Percentiles rank a stretch among this genome's conserved stretches.
Evolutionary conservation across 2,113 vertebrate genomes (phyloP).

Genomic region (Heloderma charlesbogerti): DNA sequence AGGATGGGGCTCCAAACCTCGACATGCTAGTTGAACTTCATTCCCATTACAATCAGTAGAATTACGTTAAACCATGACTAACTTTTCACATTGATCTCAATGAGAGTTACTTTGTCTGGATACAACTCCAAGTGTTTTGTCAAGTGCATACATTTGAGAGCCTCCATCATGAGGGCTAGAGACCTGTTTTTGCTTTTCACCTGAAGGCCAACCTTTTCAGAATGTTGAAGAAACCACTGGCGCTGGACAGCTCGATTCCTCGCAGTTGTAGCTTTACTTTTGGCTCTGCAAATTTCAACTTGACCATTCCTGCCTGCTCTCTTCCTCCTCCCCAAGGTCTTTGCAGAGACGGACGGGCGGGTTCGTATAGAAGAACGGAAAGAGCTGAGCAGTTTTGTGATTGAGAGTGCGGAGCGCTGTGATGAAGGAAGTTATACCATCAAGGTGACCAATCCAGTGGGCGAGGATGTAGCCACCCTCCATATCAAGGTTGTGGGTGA

Average conservation of each 20-base stretch:
- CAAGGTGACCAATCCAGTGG: conserved; percentile 84
- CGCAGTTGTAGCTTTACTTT: background rate
- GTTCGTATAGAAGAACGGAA: conserved; percentile 79
- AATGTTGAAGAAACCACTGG: background rate
- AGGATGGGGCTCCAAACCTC: background rate
- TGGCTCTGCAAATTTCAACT: background rate
- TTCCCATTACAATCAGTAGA: background rate
- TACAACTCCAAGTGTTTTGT: background rate
- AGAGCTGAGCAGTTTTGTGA: conserved; percentile 85
- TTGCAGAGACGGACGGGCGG: conserved; percentile 79
- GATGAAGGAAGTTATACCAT: conserved; percentile 87
- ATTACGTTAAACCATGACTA: background rate
- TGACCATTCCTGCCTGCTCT: background rate
- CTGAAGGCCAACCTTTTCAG: background rate
- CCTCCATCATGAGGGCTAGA: background rate
- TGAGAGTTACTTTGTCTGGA: background rate
- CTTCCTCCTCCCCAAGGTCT: conserved; percentile 67
- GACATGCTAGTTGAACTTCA: background rate
- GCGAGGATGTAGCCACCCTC: conserved; percentile 85
- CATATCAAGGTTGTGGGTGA: conserved; percentile 86
- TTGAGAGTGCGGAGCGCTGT: conserved; percentile 81
- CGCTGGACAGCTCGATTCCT: background rate
- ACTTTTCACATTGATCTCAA: background rate
- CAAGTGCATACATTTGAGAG: background rate
- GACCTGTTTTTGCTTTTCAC: background rate